phyloP scores from a whole-genome alignment of 2,797 vertebrate species.

The Pelobates cultripes region DNA sequence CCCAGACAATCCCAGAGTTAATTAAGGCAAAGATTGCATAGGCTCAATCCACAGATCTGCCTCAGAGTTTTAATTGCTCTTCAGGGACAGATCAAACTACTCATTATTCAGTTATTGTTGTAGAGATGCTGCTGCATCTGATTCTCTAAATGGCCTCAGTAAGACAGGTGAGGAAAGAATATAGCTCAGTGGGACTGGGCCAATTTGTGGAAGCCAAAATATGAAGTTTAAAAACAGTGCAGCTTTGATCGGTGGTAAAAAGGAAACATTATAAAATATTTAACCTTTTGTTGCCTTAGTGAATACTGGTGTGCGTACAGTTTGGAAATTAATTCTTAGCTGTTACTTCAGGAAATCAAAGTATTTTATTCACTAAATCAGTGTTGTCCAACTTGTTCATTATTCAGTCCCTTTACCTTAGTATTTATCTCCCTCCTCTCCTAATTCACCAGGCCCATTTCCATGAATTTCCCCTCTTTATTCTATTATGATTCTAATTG shows the following conservation, averaged over 20 bases:
- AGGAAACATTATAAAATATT: not conserved
- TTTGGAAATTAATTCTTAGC: too few relatives aligned
- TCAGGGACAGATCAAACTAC: conserved; percentile 54
- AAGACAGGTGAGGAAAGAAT: conserved; percentile 52
- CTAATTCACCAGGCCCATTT: too few relatives aligned
- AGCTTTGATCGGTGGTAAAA: not conserved
- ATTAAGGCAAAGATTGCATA: conserved; percentile 55
- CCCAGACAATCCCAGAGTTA: conserved; percentile 48
- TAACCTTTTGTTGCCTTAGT: not conserved
- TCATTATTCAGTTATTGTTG: conserved; percentile 57
- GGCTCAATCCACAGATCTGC: conserved; percentile 50
- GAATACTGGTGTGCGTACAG: too few relatives aligned
- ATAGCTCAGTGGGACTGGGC: conserved; percentile 32
- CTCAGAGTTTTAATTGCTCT: conserved; percentile 54
- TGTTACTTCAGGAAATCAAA: too few relatives aligned
- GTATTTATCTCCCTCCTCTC: too few relatives aligned
- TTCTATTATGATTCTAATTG: too few relatives aligned
- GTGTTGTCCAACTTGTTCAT: too few relatives aligned
- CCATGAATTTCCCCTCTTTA: too few relatives aligned
- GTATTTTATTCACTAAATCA: too few relatives aligned
- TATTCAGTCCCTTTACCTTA: too few relatives aligned
- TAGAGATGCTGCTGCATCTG: conserved; percentile 48
- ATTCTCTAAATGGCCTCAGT: conserved; percentile 45
- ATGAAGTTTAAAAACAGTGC: conserved; percentile 23
- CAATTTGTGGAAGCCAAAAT: conserved; percentile 1